phyloP scores from a whole-genome alignment of 1,140 invertebrate genomes.

The Caenorhabditis brenneri region DNA sequence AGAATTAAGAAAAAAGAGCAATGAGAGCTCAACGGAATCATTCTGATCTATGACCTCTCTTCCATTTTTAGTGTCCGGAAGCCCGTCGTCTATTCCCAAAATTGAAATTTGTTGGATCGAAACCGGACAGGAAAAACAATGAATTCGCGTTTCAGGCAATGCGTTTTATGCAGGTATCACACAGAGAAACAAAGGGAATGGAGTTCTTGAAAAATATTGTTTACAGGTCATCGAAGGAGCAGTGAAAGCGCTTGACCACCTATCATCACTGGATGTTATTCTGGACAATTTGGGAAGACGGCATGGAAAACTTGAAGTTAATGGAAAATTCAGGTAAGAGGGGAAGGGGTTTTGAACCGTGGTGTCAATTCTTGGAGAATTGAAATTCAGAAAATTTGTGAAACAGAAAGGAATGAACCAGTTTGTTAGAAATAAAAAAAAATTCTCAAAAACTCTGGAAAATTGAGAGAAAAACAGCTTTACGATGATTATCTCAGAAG shows the following conservation, averaged over 20 bases:
- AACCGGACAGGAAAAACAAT: constrained; percentile 52
- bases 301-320: constrained; percentile 56
- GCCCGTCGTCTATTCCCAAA: constrained; percentile 52
- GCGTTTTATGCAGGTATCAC: constrained; percentile 53
- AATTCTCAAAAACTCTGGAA: not conserved
- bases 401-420: not conserved
- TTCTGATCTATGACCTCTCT: not conserved
- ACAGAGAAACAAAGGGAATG: not conserved
- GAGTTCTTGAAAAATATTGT: not conserved
- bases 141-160: constrained; percentile 58
- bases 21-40: not conserved
- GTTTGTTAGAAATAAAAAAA: not conserved
- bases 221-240: constrained; percentile 56
- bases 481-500: too few relatives aligned
- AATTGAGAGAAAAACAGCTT: too few relatives aligned
- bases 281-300: constrained; percentile 56
- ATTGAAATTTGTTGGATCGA: constrained; percentile 49
- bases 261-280: constrained; percentile 53
- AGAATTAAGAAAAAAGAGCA: not conserved
- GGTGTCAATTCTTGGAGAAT: too few relatives aligned
- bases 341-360: too few relatives aligned
- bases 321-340: constrained; percentile 48
- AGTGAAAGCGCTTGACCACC: constrained; percentile 43
- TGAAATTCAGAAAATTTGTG: too few relatives aligned
- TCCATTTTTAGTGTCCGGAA: constrained; percentile 58